Conservation (phyloP, 2,797 vertebrate genomes). For the Kryptopterus vitreolus region DNA sequence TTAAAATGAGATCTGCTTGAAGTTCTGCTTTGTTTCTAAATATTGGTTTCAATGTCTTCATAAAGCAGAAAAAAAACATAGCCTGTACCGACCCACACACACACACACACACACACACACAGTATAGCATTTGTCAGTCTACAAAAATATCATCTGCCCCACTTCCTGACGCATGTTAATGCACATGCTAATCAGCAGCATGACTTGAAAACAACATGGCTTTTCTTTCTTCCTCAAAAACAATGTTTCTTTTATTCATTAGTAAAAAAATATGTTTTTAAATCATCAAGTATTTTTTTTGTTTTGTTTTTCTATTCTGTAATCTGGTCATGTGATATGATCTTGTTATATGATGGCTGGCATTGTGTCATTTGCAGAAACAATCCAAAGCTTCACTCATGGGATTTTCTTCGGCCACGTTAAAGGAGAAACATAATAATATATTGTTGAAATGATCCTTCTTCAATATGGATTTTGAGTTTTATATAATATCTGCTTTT, state of each 20-base stretch:
- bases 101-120: no score
- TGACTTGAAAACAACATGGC: neutral
- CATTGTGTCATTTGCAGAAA: neutral
- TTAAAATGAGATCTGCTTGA: neutral
- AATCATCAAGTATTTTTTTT: no score
- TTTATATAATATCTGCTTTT: neutral
- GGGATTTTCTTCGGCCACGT: neutral
- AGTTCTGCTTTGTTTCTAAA: no score
- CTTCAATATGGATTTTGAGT: neutral
- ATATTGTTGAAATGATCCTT: neutral
- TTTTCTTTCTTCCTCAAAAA: neutral
- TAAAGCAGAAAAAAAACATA: no score
- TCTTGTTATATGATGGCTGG: neutral
- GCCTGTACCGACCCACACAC: no score
- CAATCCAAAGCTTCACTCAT: neutral
- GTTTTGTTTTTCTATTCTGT: no score
- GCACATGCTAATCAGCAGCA: neutral
- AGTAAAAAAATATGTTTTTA: no score
- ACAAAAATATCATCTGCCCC: no score
- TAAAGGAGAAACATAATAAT: neutral
- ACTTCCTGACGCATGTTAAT: neutral
- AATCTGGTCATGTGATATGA: neutral
- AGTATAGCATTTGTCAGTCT: neutral
- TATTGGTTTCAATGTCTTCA: no score
- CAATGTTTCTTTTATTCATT: neutral